Evolutionary conservation across 2,888 invertebrate genomes (phyloP).

Genomic region (Polyommatus iphigenia): DNA sequence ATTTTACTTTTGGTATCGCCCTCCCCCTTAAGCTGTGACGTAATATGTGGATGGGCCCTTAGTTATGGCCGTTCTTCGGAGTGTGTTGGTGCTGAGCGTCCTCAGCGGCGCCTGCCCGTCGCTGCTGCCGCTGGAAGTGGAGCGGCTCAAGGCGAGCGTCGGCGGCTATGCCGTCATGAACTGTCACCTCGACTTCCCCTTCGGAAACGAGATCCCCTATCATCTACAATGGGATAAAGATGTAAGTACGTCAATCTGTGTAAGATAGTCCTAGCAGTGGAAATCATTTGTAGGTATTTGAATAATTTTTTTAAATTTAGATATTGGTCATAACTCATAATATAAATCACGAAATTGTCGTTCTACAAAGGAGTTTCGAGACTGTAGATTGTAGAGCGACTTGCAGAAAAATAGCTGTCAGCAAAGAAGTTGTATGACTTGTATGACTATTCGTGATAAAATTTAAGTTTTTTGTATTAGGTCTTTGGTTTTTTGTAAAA

Average conservation of each 20-base stretch:
- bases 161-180: constrained; percentile 90
- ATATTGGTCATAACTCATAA: too few relatives aligned
- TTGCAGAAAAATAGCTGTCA: background rate
- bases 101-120: constrained; percentile 43
- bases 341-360: too few relatives aligned
- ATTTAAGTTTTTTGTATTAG: too few relatives aligned
- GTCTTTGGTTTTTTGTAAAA: too few relatives aligned
- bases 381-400: background rate
- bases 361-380: too few relatives aligned
- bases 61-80: constrained; percentile 34
- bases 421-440: too few relatives aligned
- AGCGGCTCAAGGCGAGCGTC: constrained; percentile 83
- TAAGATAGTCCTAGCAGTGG: background rate
- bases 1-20: background rate
- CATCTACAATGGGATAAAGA: constrained; percentile 95
- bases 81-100: constrained; percentile 38
- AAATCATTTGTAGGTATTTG: background rate
- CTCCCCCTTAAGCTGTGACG: background rate
- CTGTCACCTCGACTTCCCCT: constrained; percentile 93
- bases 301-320: too few relatives aligned
- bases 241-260: constrained; percentile 77
- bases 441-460: too few relatives aligned
- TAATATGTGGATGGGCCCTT: background rate
- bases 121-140: constrained; percentile 66
- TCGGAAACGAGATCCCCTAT: constrained; percentile 91